phyloP scores from a whole-genome alignment of 2,113 vertebrate species.

The Corythornis cristatus region DNA sequence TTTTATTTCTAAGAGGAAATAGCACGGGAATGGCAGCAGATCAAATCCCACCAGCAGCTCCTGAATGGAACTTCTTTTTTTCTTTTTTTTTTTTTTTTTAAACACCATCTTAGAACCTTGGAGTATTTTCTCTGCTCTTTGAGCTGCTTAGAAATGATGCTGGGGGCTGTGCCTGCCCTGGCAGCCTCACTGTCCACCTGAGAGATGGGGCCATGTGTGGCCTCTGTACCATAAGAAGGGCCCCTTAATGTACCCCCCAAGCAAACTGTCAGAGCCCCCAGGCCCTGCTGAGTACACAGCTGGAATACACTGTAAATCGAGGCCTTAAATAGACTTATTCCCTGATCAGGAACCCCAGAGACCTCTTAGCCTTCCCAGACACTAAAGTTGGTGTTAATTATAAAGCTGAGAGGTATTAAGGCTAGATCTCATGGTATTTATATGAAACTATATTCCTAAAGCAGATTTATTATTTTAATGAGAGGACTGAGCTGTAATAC shows the following conservation, averaged over 20 bases:
- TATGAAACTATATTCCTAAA: neutral
- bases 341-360: neutral
- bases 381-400: conserved; percentile 8
- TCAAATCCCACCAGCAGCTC: conserved; percentile 2
- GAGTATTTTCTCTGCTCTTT: conserved; percentile 3
- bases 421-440: neutral
- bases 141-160: neutral
- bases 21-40: conserved; percentile 24
- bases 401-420: neutral
- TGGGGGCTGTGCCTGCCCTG: neutral
- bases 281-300: neutral
- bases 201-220: fast-evolving
- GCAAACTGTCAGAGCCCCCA: neutral
- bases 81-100: neutral
- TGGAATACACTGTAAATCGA: neutral
- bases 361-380: neutral
- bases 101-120: neutral
- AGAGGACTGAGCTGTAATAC: neutral
- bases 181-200: neutral
- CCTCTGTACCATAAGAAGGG: neutral
- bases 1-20: conserved; percentile 36
- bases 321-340: neutral
- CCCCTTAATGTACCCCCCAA: neutral
- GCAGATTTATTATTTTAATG: neutral
- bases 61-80: neutral